Conservation (phyloP, 2,888 invertebrate genomes). For the Perizoma affinitatum region DNA sequence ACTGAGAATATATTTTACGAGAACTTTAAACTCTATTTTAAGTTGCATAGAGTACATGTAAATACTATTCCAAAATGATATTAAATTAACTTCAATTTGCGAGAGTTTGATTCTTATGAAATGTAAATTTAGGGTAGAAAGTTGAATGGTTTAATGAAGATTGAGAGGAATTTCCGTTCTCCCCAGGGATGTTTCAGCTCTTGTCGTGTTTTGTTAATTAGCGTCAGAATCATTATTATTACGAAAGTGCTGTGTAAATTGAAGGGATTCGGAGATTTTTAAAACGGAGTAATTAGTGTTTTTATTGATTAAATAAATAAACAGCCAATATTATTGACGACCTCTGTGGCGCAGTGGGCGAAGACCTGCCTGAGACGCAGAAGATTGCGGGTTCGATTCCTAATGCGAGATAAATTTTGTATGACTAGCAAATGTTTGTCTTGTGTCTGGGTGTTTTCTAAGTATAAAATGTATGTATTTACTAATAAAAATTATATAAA, state of each 20-base stretch:
- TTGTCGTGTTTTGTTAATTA: slow-evolving; percentile 39
- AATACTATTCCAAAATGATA: slow-evolving; percentile 7
- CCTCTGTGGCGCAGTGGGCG: too few species aligned
- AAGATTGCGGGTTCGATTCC: too few species aligned
- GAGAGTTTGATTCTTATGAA: slow-evolving; percentile 14
- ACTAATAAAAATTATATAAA: too few species aligned
- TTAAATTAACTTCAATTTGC: neutral
- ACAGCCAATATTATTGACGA: too few species aligned
- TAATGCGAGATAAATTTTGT: too few species aligned
- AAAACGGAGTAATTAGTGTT: slow-evolving; percentile 5
- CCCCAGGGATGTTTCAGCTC: slow-evolving; percentile 29
- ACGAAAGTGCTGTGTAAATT: slow-evolving; percentile 36
- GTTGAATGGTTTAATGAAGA: neutral
- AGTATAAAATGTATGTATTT: too few species aligned
- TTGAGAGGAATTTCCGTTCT: slow-evolving; percentile 12
- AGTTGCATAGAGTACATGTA: neutral
- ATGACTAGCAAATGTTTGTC: too few species aligned
- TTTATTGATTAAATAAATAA: neutral
- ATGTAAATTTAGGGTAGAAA: slow-evolving; percentile 7
- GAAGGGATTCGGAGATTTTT: slow-evolving; percentile 20
- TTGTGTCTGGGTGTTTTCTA: too few species aligned
- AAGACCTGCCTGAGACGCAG: too few species aligned
- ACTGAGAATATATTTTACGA: neutral
- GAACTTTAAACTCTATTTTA: slow-evolving; percentile 8
- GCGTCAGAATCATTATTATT: slow-evolving; percentile 37